Conservation (phyloP, 2,888 invertebrate species). For the Trichopoda pennipes region DNA sequence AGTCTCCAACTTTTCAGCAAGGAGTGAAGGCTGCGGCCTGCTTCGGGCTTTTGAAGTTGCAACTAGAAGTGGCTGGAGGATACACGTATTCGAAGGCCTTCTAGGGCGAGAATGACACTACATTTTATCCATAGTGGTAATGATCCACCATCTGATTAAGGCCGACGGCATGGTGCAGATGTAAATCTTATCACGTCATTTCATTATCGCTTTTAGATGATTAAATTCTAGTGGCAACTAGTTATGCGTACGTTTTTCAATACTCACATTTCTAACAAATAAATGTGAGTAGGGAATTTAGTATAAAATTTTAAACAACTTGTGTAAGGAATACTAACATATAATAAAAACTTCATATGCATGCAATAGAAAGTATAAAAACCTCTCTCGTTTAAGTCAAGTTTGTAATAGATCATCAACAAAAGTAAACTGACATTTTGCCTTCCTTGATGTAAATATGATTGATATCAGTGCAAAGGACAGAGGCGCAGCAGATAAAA, state of each 20-base stretch:
- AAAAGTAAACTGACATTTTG: conserved; percentile 48
- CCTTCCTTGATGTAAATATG: conserved; percentile 73
- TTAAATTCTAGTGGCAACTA: conserved; percentile 20
- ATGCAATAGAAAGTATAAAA: neutral
- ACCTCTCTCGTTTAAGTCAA: conserved; percentile 28
- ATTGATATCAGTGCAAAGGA: conserved; percentile 73
- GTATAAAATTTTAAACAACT: conserved; percentile 35
- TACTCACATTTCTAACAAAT: neutral
- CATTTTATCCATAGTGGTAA: no score
- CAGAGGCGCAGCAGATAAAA: conserved; percentile 8
- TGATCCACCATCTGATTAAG: no score
- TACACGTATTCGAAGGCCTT: no score
- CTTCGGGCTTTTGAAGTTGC: no score
- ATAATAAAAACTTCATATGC: conserved; percentile 14
- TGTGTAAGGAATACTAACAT: conserved; percentile 18
- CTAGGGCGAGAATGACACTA: no score
- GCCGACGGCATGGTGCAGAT: no score
- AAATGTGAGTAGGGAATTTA: neutral
- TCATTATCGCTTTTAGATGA: conserved; percentile 3
- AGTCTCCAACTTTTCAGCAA: no score
- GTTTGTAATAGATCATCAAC: conserved; percentile 46
- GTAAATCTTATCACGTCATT: no score
- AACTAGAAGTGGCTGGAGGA: no score
- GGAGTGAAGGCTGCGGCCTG: no score
- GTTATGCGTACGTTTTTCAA: neutral